These are phyloP conservation scores for Chloroclysta siterata DNA, from an alignment of 2,888 invertebrate species.

Conservation along the genomic window DNA sequence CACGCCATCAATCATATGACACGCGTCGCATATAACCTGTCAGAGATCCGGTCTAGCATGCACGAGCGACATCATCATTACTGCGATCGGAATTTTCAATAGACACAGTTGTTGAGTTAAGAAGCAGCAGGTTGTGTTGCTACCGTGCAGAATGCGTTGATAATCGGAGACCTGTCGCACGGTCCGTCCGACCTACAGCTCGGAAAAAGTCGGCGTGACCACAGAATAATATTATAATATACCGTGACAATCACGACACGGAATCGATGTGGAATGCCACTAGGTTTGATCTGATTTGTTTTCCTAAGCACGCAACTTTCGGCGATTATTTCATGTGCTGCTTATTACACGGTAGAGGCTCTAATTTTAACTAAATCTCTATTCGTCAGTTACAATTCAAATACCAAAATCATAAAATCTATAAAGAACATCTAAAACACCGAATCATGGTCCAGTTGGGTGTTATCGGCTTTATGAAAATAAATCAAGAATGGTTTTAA, in stretches of 20 bases:
- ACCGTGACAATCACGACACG: slow-evolving; percentile 61
- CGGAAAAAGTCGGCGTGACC: slow-evolving; percentile 55
- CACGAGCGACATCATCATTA: slow-evolving; percentile 50
- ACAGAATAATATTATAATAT: background rate
- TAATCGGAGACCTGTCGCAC: slow-evolving; percentile 83
- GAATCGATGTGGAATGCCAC: slow-evolving; percentile 47
- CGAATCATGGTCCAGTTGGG: slow-evolving; percentile 51
- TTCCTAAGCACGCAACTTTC: slow-evolving; percentile 8
- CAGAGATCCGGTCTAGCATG: slow-evolving; percentile 25
- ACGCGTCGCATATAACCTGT: slow-evolving; percentile 37
- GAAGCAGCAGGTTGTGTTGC: slow-evolving; percentile 41
- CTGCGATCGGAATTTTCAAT: slow-evolving; percentile 53
- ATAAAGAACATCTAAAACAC: slow-evolving; percentile 50
- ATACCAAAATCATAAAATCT: slow-evolving; percentile 42
- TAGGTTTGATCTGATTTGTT: slow-evolving; percentile 23
- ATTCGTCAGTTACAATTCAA: slow-evolving; percentile 24
- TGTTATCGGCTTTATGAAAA: slow-evolving; percentile 66
- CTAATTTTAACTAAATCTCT: background rate
- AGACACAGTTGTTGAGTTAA: slow-evolving; percentile 32
- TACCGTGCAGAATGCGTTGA: slow-evolving; percentile 79
- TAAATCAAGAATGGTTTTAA: slow-evolving; percentile 67
- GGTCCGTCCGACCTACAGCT: slow-evolving; percentile 56
- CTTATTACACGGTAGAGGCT: background rate
- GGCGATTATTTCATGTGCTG: background rate
- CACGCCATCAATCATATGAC: slow-evolving; percentile 38